phyloP scores from a whole-genome alignment of 2,888 invertebrate species.

The Drosophila birchii region DNA sequence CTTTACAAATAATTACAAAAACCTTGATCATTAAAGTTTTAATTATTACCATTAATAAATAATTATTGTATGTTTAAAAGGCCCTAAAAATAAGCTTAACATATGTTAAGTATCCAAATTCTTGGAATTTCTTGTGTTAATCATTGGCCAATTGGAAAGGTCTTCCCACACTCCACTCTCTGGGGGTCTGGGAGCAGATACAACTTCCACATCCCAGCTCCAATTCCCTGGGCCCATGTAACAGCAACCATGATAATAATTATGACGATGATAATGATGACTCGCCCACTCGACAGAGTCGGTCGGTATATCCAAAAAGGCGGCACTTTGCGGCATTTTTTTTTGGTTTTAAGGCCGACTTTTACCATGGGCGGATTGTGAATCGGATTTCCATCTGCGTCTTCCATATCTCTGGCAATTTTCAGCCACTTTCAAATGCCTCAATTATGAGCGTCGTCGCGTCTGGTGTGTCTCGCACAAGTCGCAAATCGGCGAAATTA shows the following conservation, averaged over 20 bases:
- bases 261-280: conserved; percentile 12
- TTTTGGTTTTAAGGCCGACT: conserved; percentile 11
- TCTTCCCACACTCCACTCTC: conserved; percentile 21
- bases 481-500: conserved; percentile 51
- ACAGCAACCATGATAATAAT: background rate
- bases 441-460: conserved; percentile 33
- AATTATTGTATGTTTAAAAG: background rate
- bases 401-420: conserved; percentile 23
- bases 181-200: conserved; percentile 18
- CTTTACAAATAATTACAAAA: background rate
- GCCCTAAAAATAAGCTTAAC: background rate
- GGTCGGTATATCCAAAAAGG: background rate
- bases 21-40: background rate
- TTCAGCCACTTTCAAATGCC: conserved; percentile 47
- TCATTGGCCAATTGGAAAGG: conserved; percentile 19
- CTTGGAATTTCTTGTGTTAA: background rate
- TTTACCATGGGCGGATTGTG: conserved; percentile 39
- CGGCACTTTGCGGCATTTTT: conserved; percentile 2
- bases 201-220: conserved; percentile 1
- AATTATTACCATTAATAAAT: background rate
- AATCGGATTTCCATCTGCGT: conserved; percentile 10
- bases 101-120: background rate
- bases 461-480: conserved; percentile 37
- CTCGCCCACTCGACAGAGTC: conserved; percentile 25
- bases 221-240: conserved; percentile 5